These are phyloP conservation scores for Synanthedon myopaeformis DNA, from an alignment of 2,888 invertebrate genomes.

Conservation along the genomic window DNA sequence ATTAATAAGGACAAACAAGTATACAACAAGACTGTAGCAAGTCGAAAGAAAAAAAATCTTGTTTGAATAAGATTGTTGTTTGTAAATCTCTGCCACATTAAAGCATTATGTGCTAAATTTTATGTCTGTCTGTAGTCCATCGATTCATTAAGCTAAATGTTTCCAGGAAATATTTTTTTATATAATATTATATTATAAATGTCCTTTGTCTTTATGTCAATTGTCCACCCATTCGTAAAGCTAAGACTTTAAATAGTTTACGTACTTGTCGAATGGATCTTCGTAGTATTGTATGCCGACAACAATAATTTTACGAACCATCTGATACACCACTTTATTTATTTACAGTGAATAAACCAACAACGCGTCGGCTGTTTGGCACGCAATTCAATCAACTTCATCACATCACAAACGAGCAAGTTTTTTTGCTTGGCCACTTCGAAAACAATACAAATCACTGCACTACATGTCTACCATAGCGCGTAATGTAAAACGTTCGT, in stretches of 20 bases:
- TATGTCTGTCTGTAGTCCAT: too few relatives aligned
- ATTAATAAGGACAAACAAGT: too few relatives aligned
- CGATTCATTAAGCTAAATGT: too few relatives aligned
- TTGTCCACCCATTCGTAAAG: too few relatives aligned
- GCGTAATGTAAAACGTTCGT: slow-evolving; percentile 28
- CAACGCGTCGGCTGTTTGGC: slow-evolving; percentile 6
- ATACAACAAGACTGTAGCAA: too few relatives aligned
- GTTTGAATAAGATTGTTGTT: too few relatives aligned
- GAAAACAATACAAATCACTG: slow-evolving; percentile 37
- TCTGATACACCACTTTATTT: slow-evolving; percentile 28
- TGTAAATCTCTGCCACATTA: too few relatives aligned
- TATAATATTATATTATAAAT: too few relatives aligned
- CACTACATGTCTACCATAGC: slow-evolving; percentile 29
- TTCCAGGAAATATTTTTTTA: too few relatives aligned
- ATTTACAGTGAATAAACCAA: slow-evolving; percentile 21
- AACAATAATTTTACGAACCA: slow-evolving; percentile 63
- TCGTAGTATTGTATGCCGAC: slow-evolving; percentile 59
- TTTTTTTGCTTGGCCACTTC: slow-evolving; percentile 30
- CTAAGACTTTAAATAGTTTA: slow-evolving; percentile 6
- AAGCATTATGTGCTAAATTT: too few relatives aligned
- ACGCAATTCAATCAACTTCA: slow-evolving; percentile 31
- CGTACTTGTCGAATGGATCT: slow-evolving; percentile 62
- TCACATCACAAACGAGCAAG: slow-evolving; percentile 31
- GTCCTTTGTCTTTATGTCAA: too few relatives aligned
- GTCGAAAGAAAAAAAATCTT: too few relatives aligned